phyloP scores from a whole-genome alignment of 2,113 vertebrate genomes.

The Otus sunia region DNA sequence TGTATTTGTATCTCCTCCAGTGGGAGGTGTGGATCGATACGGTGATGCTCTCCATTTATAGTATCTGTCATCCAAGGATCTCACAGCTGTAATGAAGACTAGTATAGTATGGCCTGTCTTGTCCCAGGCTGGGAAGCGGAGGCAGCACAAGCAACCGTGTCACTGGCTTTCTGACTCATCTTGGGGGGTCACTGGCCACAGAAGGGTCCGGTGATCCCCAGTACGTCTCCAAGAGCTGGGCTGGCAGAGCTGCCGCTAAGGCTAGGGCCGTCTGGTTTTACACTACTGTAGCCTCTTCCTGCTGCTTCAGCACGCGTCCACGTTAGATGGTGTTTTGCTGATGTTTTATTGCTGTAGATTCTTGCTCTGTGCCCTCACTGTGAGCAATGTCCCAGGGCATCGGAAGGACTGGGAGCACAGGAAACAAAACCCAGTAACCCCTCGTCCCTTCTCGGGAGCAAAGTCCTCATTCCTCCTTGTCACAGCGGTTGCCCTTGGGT shows the following conservation, averaged over 20 bases:
- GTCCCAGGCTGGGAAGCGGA: neutral
- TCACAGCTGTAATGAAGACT: neutral
- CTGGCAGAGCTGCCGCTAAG: neutral
- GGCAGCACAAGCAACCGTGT: fast-evolving
- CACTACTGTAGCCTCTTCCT: neutral
- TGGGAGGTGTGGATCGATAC: neutral
- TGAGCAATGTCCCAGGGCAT: neutral
- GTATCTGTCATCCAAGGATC: neutral
- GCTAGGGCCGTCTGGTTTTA: neutral
- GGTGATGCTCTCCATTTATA: neutral
- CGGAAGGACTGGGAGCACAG: neutral
- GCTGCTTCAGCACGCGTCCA: fast-evolving
- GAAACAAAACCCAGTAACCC: neutral
- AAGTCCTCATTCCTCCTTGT: neutral
- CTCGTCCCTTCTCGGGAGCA: fast-evolving
- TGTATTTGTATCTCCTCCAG: neutral
- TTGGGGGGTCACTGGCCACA: fast-evolving
- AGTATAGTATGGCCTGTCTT: neutral
- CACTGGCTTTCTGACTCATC: neutral
- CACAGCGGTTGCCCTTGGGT: too few species aligned
- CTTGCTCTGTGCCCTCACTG: too few species aligned
- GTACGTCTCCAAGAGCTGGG: fast-evolving
- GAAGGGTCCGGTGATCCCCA: neutral
- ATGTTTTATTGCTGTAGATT: neutral
- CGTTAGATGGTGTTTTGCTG: neutral